Evolutionary conservation across 2,888 invertebrate species (phyloP).

Genomic region (Bhutanitis thaidina): DNA sequence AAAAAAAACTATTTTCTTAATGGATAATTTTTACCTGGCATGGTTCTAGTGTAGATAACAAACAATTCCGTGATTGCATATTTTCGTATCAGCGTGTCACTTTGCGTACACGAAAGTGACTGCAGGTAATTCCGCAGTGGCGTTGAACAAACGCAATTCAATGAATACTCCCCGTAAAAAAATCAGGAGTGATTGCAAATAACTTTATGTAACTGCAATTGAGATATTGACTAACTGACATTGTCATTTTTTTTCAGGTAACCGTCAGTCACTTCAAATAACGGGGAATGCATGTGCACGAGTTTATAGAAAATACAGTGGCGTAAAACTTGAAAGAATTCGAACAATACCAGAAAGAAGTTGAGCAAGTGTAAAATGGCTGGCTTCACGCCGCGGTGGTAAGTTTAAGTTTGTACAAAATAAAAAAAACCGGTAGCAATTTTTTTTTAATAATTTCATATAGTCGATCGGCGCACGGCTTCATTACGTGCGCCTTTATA

Average conservation of each 20-base stretch:
- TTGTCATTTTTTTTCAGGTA: too few species aligned
- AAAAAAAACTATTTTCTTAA: too few species aligned
- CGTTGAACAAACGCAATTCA: neutral
- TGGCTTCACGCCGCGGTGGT: constrained; percentile 17
- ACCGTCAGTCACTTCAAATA: too few species aligned
- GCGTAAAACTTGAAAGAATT: neutral
- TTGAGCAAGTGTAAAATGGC: constrained; percentile 15
- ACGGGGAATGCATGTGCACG: too few species aligned
- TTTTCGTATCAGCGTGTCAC: neutral
- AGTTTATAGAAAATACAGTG: too few species aligned
- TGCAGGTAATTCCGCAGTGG: neutral
- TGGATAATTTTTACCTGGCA: neutral
- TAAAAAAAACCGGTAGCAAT: neutral
- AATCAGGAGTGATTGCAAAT: neutral
- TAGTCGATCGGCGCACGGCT: neutral
- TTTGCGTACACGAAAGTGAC: neutral
- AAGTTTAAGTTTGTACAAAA: neutral
- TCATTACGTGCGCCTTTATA: neutral
- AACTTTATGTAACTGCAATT: neutral
- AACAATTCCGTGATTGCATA: too few species aligned
- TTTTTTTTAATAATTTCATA: neutral
- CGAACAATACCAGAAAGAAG: neutral
- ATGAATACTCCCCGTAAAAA: too few species aligned
- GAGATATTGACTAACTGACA: too few species aligned
- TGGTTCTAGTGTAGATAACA: neutral